Base-by-base conservation (phyloP, 1,140 invertebrate genomes). In the Acarapis woodi region DNA sequence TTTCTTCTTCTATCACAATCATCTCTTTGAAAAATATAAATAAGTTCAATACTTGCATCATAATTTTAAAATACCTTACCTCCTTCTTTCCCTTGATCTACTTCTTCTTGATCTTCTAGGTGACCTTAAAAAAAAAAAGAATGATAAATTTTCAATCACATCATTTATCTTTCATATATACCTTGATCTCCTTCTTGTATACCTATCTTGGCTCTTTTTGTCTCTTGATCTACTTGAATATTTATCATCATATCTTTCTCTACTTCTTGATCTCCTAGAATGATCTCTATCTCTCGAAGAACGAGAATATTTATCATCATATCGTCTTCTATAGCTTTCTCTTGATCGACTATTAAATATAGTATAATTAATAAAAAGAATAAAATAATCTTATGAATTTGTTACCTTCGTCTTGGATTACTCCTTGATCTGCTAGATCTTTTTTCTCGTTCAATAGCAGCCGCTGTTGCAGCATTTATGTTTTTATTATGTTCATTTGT, bases 401-500 rank as follows among this genome's bases (percentile, higher is more conserved):
- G 34, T 32, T n/a, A n/a, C 29, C 29, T 28, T 18, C n/a, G 2
- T 12, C 18, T 2, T 10, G 10, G 26, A 10, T 14, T 4, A 22
- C 9, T n/a, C 21, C 12, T 20, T 10, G 12, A 14, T 30, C 20
- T 16, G 3, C 12, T 31, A 6, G 12, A 22, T 22, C 25, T 30
- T 15, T 10, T 20, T 38, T 23, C 18, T 14, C 6, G 25, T 21
- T 40, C 26, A 25, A 19, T 25, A 16, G 30, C n/a, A 6, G 23
- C 23, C 23, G 40, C 29, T 5, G 22, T 25, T 18, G 34, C 32
- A 14, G 28, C 9, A 32, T 23, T 23, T 18, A 14, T 12, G 22
- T 29, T 31, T 12, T 21, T 33, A 39, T 20, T 51, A 18, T 77
- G 78, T 61, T 85, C 78, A 45, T 87, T 83, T 5, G 80, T 74